phyloP scores from a whole-genome alignment of 2,888 invertebrate genomes.

The Gymnoscelis rufifasciata region DNA sequence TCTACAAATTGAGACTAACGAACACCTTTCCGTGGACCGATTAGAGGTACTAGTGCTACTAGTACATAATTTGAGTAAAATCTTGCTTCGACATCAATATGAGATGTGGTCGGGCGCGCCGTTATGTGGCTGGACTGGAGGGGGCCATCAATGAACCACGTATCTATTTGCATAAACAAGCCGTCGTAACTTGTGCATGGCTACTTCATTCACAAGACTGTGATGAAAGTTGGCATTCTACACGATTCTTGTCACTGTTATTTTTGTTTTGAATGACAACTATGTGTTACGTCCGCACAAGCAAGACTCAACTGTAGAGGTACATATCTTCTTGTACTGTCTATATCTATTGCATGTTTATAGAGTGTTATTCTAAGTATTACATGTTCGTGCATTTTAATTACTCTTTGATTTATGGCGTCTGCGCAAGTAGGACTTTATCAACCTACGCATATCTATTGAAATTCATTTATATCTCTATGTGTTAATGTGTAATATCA shows the following conservation, averaged over 20 bases:
- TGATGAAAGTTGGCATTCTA: slow-evolving; percentile 29
- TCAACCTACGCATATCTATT: slow-evolving; percentile 1
- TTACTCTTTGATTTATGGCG: slow-evolving; percentile 17
- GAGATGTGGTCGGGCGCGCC: slow-evolving; percentile 39
- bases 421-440: slow-evolving; percentile 16
- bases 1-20: slow-evolving; percentile 23
- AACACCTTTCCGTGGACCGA: slow-evolving; percentile 32
- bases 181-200: slow-evolving; percentile 40
- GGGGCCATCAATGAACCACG: slow-evolving; percentile 51
- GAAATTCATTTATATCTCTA: background rate
- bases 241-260: slow-evolving; percentile 16
- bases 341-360: background rate
- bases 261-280: slow-evolving; percentile 23
- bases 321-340: too few species aligned
- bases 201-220: slow-evolving; percentile 30
- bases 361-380: slow-evolving; percentile 9
- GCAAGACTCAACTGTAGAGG: too few species aligned
- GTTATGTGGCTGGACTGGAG: slow-evolving; percentile 45
- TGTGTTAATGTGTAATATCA: background rate
- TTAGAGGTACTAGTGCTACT: slow-evolving; percentile 14
- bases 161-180: slow-evolving; percentile 53
- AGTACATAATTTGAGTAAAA: slow-evolving; percentile 20
- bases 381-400: slow-evolving; percentile 18
- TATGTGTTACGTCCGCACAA: slow-evolving; percentile 8
- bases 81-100: slow-evolving; percentile 20